These are phyloP conservation scores for Octopus sinensis DNA, from an alignment of 1,140 invertebrate genomes.

Conservation along the genomic window DNA sequence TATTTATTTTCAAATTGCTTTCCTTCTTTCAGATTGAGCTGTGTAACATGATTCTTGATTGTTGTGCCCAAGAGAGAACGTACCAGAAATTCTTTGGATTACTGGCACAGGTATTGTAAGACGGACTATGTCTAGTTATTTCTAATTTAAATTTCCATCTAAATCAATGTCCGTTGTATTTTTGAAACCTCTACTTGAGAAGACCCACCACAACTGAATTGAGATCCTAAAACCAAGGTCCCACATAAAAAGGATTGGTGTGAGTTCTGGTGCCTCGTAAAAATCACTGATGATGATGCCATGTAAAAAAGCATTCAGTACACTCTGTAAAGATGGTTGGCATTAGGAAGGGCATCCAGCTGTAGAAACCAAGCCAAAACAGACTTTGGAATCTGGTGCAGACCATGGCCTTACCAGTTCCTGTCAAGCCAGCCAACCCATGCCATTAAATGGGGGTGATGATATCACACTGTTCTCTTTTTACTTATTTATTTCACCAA, in stretches of 20 bases:
- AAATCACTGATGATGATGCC: neutral
- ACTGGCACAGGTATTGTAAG: conserved; percentile 71
- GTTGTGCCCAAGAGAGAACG: conserved; percentile 96
- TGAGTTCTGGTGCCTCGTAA: neutral
- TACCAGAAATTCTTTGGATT: conserved; percentile 98
- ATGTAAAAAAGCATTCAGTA: neutral
- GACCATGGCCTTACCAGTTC: too few relatives aligned
- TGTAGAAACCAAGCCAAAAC: too few relatives aligned
- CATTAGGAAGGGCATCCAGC: too few relatives aligned
- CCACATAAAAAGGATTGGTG: neutral
- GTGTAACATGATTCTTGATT: conserved; percentile 98
- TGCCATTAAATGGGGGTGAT: too few relatives aligned
- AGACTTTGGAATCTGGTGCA: too few relatives aligned
- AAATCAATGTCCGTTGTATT: neutral
- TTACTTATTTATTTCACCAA: too few relatives aligned
- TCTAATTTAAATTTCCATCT: neutral
- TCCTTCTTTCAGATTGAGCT: conserved; percentile 68
- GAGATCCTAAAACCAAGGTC: neutral
- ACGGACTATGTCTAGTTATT: neutral
- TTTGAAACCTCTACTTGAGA: neutral
- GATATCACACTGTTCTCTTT: too few relatives aligned
- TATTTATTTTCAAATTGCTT: too few relatives aligned
- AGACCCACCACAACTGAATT: neutral
- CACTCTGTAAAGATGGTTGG: too few relatives aligned
- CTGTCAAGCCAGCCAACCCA: too few relatives aligned